Percentiles rank a stretch among this genome's conserved stretches.
phyloP scores from a whole-genome alignment of 2,797 vertebrate species.

The Danio albolineatus region DNA sequence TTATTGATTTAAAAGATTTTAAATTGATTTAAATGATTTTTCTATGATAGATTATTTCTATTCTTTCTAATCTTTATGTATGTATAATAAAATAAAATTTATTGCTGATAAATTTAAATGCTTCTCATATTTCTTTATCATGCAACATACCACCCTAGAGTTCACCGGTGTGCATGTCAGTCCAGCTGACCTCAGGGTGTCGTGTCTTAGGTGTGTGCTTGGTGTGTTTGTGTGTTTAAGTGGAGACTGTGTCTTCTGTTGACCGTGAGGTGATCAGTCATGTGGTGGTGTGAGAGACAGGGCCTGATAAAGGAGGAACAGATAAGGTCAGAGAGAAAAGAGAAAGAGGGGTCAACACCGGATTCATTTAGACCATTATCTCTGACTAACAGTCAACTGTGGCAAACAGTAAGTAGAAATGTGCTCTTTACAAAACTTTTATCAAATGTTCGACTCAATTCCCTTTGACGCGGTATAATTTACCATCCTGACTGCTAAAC shows the following conservation, averaged over 20 bases:
- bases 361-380: constrained; percentile 75
- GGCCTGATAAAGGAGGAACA: constrained; percentile 83
- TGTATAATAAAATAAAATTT: too few relatives aligned
- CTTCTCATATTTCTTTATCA: not conserved
- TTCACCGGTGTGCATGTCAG: constrained; percentile 11
- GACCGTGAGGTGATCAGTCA: constrained; percentile 83
- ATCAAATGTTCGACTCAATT: not conserved
- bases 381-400: constrained; percentile 84
- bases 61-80: too few relatives aligned
- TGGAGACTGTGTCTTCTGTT: constrained; percentile 76
- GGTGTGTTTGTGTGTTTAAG: constrained; percentile 30
- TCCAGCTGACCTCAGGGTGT: constrained; percentile 16
- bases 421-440: not conserved
- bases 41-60: too few relatives aligned
- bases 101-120: too few relatives aligned
- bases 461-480: not conserved
- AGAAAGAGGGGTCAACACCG: constrained; percentile 48
- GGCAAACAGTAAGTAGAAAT: constrained; percentile 17
- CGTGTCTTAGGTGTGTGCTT: constrained; percentile 17
- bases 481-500: not conserved
- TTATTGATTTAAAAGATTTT: too few relatives aligned
- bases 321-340: constrained; percentile 81
- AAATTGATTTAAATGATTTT: too few relatives aligned
- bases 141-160: not conserved
- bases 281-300: constrained; percentile 78